Percentiles rank a stretch among this genome's conserved stretches.
These are phyloP conservation scores for Brachionus rubens DNA, from an alignment of 1,140 invertebrate species.

Conservation along the genomic window DNA sequence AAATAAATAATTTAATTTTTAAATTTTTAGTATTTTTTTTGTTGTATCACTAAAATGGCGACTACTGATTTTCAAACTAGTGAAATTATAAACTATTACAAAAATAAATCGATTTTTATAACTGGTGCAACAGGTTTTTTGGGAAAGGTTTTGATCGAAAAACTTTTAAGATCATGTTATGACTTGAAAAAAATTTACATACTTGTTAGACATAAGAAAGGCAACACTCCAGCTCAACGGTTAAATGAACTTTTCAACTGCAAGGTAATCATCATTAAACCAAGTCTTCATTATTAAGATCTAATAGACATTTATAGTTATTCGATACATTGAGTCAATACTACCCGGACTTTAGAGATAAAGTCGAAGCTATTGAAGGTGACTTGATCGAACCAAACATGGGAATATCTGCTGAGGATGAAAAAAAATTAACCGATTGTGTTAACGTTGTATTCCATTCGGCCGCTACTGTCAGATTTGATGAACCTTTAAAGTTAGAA, in stretches of 20 bases:
- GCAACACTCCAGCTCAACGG: conserved; percentile 10
- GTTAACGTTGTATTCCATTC: conserved; percentile 94
- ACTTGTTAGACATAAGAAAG: conserved; percentile 47
- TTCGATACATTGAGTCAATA: conserved; percentile 43
- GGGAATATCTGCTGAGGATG: conserved; percentile 78
- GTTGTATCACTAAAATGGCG: neutral
- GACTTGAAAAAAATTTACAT: conserved; percentile 47
- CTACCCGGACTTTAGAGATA: conserved; percentile 55
- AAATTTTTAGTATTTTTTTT: neutral
- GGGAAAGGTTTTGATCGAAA: conserved; percentile 48
- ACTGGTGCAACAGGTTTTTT: conserved; percentile 48
- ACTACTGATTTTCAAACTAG: conserved; percentile 15
- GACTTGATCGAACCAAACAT: conserved; percentile 83
- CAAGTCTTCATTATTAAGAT: neutral
- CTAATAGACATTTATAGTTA: conserved; percentile 1
- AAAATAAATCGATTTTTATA: conserved; percentile 47
- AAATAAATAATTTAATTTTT: no score
- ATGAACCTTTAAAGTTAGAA: conserved; percentile 81
- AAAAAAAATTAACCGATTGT: conserved; percentile 68
- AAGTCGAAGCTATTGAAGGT: conserved; percentile 80
- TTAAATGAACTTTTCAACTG: conserved; percentile 44
- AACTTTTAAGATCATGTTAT: conserved; percentile 47
- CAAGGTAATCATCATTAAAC: neutral
- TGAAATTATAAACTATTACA: conserved; percentile 33
- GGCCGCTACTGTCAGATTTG: conserved; percentile 96